Base-by-base conservation (phyloP, 2,888 invertebrate genomes). In the Amphipoea lucens region DNA sequence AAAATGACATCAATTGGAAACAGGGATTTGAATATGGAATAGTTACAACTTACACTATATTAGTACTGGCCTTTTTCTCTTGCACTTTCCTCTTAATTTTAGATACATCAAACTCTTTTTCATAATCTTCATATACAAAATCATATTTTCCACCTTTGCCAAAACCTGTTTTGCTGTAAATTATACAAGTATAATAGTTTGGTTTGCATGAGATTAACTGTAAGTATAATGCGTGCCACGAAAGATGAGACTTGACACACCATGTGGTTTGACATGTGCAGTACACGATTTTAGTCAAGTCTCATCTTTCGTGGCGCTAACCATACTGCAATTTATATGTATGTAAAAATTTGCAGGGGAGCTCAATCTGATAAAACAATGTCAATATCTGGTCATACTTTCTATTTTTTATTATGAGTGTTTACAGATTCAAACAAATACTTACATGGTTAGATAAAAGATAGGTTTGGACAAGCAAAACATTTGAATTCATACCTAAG, bases 71-170 rank as follows among this genome's bases (percentile, higher is more conserved):
- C 86, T 92, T 96, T 84, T 93, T 96, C 89, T 96, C 95, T 75
- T 95, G 92, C 42, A 96, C 94, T 90, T 95, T 95, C 78, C 93
- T 94, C 87, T 95, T 96, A 85, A 96, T 95, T 78, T 88, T 87
- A 63, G 93, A 87, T 42, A 92, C 93, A 74, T 84, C 86, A 82
- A 84, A 85, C 36, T 83, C 83, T 83, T 95, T 93, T 86, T 95
- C 95, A 93, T 96, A 96, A 86, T 94, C 94, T 83, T 93, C 92
- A 83, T 96, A 96, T 4, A 94, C 87, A 83, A 96, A 95, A 70
- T 94, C 92, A 60, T 88, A 81, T 84, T 93, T 92, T 74, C 93
- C 95, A 89, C 69, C 75, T 78, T 70, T 70, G 23, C 71, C 60
- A 0, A 78, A 86, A 45, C 74, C 75, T 29, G 71, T 11, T 62